These are phyloP conservation scores for Bombus fervidus DNA, from an alignment of 1,140 invertebrate genomes.

Conservation along the genomic window DNA sequence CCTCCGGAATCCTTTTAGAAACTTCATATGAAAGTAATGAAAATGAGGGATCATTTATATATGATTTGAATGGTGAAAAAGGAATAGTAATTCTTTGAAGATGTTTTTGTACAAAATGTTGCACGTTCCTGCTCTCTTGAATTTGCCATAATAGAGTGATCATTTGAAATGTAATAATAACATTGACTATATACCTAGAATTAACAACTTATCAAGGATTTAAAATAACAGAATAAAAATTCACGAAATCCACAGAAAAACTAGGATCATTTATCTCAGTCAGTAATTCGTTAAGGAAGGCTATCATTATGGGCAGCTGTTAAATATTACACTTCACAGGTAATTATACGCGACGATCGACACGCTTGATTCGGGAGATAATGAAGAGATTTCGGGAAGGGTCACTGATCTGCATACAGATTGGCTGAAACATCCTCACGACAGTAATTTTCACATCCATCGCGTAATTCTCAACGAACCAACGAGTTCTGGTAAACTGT, in stretches of 20 bases:
- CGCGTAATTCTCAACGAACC: slow-evolving; percentile 31
- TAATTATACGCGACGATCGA: slow-evolving; percentile 1
- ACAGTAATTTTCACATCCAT: background rate
- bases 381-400: slow-evolving; percentile 31
- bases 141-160: too few relatives aligned
- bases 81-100: too few relatives aligned
- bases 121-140: too few relatives aligned
- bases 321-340: slow-evolving; percentile 62
- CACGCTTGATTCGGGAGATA: slow-evolving; percentile 4
- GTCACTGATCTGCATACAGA: slow-evolving; percentile 49
- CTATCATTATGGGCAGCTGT: slow-evolving; percentile 54
- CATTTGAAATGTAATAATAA: too few relatives aligned
- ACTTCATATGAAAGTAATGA: too few relatives aligned
- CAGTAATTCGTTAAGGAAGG: slow-evolving; percentile 54
- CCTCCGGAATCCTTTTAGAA: too few relatives aligned
- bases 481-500: background rate
- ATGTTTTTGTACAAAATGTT: too few relatives aligned
- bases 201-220: background rate
- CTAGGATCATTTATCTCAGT: slow-evolving; percentile 26
- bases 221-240: background rate
- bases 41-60: too few relatives aligned
- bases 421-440: slow-evolving; percentile 21
- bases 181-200: too few relatives aligned
- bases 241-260: background rate
- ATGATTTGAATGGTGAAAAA: too few relatives aligned